Evolutionary conservation across 2,113 vertebrate species (phyloP).

Genomic region (Python bivittatus): DNA sequence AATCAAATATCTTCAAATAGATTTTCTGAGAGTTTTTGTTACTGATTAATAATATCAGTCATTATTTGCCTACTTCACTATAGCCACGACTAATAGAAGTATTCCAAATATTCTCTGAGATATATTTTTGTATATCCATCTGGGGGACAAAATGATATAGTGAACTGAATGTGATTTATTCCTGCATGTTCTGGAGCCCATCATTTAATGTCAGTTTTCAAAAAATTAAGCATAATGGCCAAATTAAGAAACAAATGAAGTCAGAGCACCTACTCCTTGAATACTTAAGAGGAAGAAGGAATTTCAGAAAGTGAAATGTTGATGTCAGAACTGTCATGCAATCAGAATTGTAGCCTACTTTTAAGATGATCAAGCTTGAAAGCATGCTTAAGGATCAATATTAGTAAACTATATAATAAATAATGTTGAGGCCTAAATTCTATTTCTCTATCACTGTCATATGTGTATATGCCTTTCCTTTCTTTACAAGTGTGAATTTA

Average conservation of each 20-base stretch:
- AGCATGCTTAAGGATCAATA: neutral
- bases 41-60: neutral
- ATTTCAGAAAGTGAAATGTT: neutral
- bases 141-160: neutral
- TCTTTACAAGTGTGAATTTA: neutral
- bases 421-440: neutral
- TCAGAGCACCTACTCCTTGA: neutral
- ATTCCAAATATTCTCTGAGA: neutral
- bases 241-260: neutral
- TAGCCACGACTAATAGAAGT: neutral
- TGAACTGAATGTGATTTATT: neutral
- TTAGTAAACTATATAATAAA: neutral
- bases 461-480: neutral
- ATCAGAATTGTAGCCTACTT: neutral
- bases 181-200: neutral
- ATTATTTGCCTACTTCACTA: constrained; percentile 35
- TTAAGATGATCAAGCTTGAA: neutral
- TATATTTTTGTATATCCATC: neutral
- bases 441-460: neutral
- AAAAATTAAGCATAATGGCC: neutral
- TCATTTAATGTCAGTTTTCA: neutral
- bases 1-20: constrained; percentile 10
- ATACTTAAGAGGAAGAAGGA: neutral
- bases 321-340: neutral
- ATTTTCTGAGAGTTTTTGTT: constrained; percentile 40